phyloP scores from a whole-genome alignment of 2,113 vertebrate genomes.

The Anthoscopus minutus region DNA sequence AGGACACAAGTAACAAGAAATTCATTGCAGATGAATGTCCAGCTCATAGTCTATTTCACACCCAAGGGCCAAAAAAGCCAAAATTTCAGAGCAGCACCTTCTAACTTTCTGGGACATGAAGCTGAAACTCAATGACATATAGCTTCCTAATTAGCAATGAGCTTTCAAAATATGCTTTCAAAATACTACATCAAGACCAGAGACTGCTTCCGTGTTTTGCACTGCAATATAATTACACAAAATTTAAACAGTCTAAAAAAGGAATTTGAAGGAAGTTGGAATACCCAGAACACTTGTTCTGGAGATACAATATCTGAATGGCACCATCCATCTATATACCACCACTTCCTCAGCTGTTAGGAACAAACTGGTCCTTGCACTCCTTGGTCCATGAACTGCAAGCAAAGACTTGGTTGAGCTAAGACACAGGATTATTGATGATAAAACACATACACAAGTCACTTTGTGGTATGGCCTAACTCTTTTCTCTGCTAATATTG shows the following conservation, averaged over 20 bases:
- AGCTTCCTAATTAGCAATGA: background rate
- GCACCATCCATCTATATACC: background rate
- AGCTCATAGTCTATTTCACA: background rate
- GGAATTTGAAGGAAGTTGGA: background rate
- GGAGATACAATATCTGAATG: background rate
- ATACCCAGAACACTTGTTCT: background rate
- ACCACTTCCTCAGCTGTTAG: background rate
- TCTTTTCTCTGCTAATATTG: background rate
- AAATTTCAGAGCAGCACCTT: background rate
- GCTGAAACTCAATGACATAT: background rate
- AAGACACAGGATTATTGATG: background rate
- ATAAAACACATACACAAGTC: accelerated
- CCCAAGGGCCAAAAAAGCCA: background rate
- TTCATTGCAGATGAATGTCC: background rate
- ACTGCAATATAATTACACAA: background rate
- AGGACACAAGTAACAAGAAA: background rate
- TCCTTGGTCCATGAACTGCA: background rate
- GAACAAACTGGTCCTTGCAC: background rate
- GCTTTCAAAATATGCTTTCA: background rate
- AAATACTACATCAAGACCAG: background rate
- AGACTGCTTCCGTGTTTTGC: background rate
- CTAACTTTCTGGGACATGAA: background rate
- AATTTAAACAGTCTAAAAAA: background rate
- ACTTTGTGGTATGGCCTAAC: background rate
- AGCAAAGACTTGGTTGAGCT: background rate